phyloP scores from a whole-genome alignment of 2,888 invertebrate genomes.

The Clivina fossor region DNA sequence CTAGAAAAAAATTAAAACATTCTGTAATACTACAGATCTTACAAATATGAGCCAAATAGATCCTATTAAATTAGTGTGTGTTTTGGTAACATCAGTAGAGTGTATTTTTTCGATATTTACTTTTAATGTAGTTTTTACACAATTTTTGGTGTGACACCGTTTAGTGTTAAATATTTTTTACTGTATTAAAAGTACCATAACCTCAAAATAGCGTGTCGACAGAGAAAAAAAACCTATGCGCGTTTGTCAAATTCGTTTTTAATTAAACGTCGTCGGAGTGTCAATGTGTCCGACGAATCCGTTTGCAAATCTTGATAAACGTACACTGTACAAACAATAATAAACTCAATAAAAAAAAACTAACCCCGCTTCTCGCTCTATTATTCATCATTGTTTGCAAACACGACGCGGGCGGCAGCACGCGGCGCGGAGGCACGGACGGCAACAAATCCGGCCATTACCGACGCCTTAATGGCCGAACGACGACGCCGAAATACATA shows the following conservation, averaged over 20 bases:
- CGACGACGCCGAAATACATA: constrained; percentile 54
- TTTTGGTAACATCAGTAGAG: too few relatives aligned
- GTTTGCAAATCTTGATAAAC: constrained; percentile 45
- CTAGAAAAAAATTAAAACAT: too few relatives aligned
- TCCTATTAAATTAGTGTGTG: too few relatives aligned
- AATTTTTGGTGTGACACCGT: too few relatives aligned
- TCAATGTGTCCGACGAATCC: constrained; percentile 34
- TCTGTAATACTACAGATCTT: too few relatives aligned
- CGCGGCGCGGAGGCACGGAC: constrained; percentile 47
- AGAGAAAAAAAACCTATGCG: too few relatives aligned
- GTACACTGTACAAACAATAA: constrained; percentile 47
- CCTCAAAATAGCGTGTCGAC: background rate
- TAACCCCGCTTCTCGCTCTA: constrained; percentile 45
- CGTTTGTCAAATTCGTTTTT: constrained; percentile 37
- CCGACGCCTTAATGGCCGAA: constrained; percentile 54
- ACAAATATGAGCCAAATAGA: too few relatives aligned
- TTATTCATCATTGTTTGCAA: constrained; percentile 50
- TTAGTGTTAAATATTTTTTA: too few relatives aligned
- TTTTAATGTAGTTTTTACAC: too few relatives aligned
- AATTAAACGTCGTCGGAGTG: constrained; percentile 42
- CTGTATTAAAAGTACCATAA: too few relatives aligned
- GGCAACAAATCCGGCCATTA: constrained; percentile 53
- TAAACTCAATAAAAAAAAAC: constrained; percentile 44
- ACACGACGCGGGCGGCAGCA: constrained; percentile 42
- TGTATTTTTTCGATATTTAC: too few relatives aligned